Base-by-base conservation (phyloP, 1,140 invertebrate species). In the Sinonovacula constricta region DNA sequence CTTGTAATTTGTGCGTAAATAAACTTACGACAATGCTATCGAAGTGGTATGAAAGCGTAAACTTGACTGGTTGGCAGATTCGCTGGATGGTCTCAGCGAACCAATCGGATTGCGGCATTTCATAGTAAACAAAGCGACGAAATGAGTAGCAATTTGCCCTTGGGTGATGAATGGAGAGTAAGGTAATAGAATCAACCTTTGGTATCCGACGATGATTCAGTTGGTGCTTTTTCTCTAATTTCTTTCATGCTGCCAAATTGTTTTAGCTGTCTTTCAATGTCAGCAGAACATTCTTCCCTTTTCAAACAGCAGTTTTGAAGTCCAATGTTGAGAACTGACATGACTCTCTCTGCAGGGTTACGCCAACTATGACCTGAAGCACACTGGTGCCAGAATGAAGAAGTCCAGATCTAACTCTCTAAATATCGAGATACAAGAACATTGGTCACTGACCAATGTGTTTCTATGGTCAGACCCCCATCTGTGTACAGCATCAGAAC, bases 321-420 rank as follows among this genome's bases (percentile, higher is more conserved):
- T 0, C 69, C 78, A 39, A 80, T 34, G 26, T 83, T 84, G 26
- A 83, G 28, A 22, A 83, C 59, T 0, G 59, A 68, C 81, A 84
- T 83, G 0, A 83, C 72, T 39, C 83, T 70, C 76, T 84, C 79
- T 10, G 67, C 72, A 15, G 78, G 81, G 62, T 84, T 84, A 14
- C n/a, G 34, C 24, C 49, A 84, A 26, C 66, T 80, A 31, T 84
- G 80, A 7, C 75, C 67, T 36, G 83, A 81, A 4, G 81, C 77
- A 62, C 69, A 79, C n/a, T 53, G 77, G 39, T 18, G 36, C 76
- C 15, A 56, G 4, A 5, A 82, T 56, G 24, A 80, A 51, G 69
- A 81, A 67, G 45, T 81, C 81, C 22, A 82, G 30, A 51, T 80
- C 54, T 3, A 78, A 28, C 33, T 80, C 72, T 60, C 56, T 68